These are phyloP conservation scores for Macrostomum lignano DNA, from an alignment of 1,140 invertebrate genomes.

Conservation along the genomic window DNA sequence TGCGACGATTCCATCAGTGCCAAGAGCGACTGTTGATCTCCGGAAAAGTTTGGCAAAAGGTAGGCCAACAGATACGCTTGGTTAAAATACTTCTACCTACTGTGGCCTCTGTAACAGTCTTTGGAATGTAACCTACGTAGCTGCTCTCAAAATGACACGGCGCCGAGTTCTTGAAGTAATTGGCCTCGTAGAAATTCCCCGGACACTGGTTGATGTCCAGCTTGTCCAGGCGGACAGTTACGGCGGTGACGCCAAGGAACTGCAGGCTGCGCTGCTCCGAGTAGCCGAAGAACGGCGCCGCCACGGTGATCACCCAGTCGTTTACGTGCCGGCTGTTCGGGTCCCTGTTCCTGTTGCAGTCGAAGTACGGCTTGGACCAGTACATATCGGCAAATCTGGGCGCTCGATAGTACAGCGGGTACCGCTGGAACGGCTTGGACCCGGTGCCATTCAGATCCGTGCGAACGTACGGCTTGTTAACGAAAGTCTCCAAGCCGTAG, in stretches of 20 bases:
- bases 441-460: conserved; percentile 39
- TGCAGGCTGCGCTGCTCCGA: no score
- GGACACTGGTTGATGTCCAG: conserved; percentile 83
- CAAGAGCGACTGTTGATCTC: no score
- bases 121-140: conserved; percentile 78
- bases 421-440: conserved; percentile 40
- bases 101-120: no score
- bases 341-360: no score
- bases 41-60: no score
- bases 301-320: conserved; percentile 79
- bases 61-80: no score
- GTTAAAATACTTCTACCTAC: no score
- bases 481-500: conserved; percentile 60
- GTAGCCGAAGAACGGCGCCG: conserved; percentile 80
- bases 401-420: conserved; percentile 46
- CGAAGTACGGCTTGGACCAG: conserved; percentile 71
- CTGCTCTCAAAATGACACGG: conserved; percentile 67
- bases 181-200: conserved; percentile 47
- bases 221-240: conserved; percentile 59
- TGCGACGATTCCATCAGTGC: no score
- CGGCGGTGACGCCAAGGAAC: conserved; percentile 63
- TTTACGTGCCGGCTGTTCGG: conserved; percentile 47
- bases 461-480: conserved; percentile 63
- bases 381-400: conserved; percentile 38
- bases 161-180: conserved; percentile 75